Evolutionary conservation across 2,113 vertebrate species (phyloP).

Genomic region (Cyprinus carpio): DNA sequence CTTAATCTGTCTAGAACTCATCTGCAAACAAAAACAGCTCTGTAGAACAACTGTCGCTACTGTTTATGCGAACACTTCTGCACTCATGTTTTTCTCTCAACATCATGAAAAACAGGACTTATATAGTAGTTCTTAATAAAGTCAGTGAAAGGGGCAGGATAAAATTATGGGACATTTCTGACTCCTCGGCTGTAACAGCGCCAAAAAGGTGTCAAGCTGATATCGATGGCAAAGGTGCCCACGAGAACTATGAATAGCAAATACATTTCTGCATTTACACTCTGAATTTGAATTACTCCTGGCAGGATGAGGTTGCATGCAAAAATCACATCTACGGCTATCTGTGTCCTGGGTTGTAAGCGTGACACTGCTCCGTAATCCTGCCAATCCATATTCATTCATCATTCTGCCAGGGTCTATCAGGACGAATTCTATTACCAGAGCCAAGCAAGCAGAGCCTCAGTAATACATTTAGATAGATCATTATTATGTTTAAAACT

Average conservation of each 20-base stretch:
- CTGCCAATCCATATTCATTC: constrained; percentile 26
- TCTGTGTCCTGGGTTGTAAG: constrained; percentile 39
- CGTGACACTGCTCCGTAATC: constrained; percentile 36
- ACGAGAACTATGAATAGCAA: constrained; percentile 53
- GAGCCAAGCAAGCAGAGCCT: constrained; percentile 25
- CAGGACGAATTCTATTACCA: constrained; percentile 44
- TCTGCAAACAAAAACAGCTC: not conserved
- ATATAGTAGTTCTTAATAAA: constrained; percentile 44
- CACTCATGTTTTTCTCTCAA: constrained; percentile 16
- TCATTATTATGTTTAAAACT: constrained; percentile 38
- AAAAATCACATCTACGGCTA: constrained; percentile 49
- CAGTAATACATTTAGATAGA: constrained; percentile 43
- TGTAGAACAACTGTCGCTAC: not conserved
- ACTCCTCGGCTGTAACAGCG: constrained; percentile 36
- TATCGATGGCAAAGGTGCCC: constrained; percentile 58
- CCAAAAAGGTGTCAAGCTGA: constrained; percentile 55
- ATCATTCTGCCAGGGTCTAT: constrained; percentile 39
- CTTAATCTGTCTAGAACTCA: constrained; percentile 7
- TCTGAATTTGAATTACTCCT: constrained; percentile 51
- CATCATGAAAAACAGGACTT: constrained; percentile 27
- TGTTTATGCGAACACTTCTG: constrained; percentile 13
- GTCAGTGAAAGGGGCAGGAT: constrained; percentile 38
- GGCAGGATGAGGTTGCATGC: constrained; percentile 49
- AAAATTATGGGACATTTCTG: constrained; percentile 47
- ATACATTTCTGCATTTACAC: constrained; percentile 43